Evolutionary conservation across 2,888 invertebrate genomes (phyloP).

Genomic region (Ormia ochracea): DNA sequence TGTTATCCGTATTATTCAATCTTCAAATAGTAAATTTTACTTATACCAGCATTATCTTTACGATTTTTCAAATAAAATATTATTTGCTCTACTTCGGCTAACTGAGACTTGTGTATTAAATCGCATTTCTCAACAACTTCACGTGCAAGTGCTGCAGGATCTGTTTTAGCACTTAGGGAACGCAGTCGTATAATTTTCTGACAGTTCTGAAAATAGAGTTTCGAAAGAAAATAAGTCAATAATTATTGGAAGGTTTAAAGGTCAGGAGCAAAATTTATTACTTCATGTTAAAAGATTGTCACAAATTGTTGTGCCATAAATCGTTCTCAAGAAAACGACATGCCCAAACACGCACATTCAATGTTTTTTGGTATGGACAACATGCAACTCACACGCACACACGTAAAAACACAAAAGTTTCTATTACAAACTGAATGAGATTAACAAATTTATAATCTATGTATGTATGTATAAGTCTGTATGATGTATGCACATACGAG

Average conservation of each 20-base stretch:
- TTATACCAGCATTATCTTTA: conserved; percentile 78
- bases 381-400: background rate
- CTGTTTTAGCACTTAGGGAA: conserved; percentile 86
- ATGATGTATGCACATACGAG: too few species aligned
- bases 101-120: conserved; percentile 87
- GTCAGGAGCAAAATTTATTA: conserved; percentile 52
- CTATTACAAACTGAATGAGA: too few species aligned
- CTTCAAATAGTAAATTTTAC: conserved; percentile 58
- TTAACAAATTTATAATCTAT: too few species aligned
- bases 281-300: background rate
- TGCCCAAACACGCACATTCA: conserved; percentile 30
- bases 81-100: conserved; percentile 90
- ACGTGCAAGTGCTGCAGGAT: conserved; percentile 86
- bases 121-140: conserved; percentile 92
- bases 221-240: conserved; percentile 23
- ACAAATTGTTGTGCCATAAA: background rate
- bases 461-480: too few species aligned
- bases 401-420: background rate
- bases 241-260: conserved; percentile 50
- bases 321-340: conserved; percentile 16
- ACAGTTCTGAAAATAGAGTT: conserved; percentile 79
- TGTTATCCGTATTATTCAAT: background rate
- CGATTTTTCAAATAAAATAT: conserved; percentile 91
- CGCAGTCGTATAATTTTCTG: conserved; percentile 90
- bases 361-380: conserved; percentile 22